Base-by-base conservation (phyloP, 2,113 vertebrate species). In the Gnathonemus echidnorhynchus region DNA sequence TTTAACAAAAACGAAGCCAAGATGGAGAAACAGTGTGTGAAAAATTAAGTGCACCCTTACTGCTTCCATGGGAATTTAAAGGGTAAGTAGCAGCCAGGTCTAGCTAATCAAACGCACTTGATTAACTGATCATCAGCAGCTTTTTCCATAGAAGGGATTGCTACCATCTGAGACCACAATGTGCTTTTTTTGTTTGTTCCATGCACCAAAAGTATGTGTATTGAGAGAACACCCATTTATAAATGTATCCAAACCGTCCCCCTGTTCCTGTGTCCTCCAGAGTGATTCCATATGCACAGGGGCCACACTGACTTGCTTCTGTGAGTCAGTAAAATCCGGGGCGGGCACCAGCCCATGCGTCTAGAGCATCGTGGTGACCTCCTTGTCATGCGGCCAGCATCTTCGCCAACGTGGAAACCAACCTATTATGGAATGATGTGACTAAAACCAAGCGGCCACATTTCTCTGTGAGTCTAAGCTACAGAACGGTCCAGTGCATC, bases 201-300 rank as follows among this genome's bases (percentile, higher is more conserved):
- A 62, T 62, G 56, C 24, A 62, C 24, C 24, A n/a, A 62, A 62
- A 62, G 7, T 21, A 2, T n/a, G 56, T 62, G 24, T 62, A 62
- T n/a, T 9, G 56, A n/a, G 21, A 62, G 56, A 62, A 86, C 88
- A 89, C 39, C 15, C 27, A 56, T 52, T 85, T 85, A 85, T 85
- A 46, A 85, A n/a, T 35, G 13, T 86, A 31, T 48, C 49, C 24
- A 5, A 70, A 35, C 53, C 48, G 5, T 53, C 77, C 56, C 56
- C 56, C 27, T 53, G 46, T 74, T 74, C 66, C 77, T 50, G 31
- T 86, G 89, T 39, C 90, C 89, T 88, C 66, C 56, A 87, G 89
- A 92, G 90, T 90, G 91, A 56, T 92, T 93, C 92, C 92, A 92
- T 91, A 92, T 93, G 92, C 86, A 42, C 83, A 89, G 90, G 80